Conservation (phyloP, 2,797 vertebrate genomes). For the Salarias fasciatus region DNA sequence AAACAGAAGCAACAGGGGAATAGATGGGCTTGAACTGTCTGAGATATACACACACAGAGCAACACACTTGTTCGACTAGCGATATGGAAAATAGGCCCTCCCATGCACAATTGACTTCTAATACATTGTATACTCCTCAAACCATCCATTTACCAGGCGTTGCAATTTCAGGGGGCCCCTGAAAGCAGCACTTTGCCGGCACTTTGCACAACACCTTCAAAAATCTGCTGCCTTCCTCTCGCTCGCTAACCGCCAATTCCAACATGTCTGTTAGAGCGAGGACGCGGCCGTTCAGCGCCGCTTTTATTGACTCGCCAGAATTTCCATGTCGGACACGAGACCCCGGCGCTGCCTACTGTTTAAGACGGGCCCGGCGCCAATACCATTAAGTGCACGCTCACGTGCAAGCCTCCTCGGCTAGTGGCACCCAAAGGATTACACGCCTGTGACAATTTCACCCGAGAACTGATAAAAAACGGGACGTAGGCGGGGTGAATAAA, state of each 20-base stretch:
- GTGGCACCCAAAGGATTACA: constrained; percentile 68
- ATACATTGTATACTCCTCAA: constrained; percentile 77
- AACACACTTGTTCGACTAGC: constrained; percentile 66
- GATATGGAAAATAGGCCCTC: constrained; percentile 75
- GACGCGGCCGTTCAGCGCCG: constrained; percentile 45
- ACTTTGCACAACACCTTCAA: constrained; percentile 67
- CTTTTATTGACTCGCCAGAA: constrained; percentile 65
- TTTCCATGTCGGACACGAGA: constrained; percentile 52
- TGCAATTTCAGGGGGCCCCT: constrained; percentile 71
- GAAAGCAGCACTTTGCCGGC: constrained; percentile 72
- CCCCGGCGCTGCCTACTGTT: constrained; percentile 35
- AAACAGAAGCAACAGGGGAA: constrained; percentile 60
- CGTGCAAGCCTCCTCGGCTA: constrained; percentile 39
- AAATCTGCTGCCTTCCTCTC: constrained; percentile 48
- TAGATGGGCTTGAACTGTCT: not conserved
- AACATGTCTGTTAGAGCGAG: constrained; percentile 61
- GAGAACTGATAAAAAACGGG: constrained; percentile 56
- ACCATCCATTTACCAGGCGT: constrained; percentile 74
- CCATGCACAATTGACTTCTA: constrained; percentile 81
- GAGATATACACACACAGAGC: constrained; percentile 14
- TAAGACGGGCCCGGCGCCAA: constrained; percentile 21
- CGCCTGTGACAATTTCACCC: constrained; percentile 65
- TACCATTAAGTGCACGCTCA: constrained; percentile 25
- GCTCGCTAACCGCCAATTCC: constrained; percentile 56
- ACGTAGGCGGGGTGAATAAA: constrained; percentile 62